Evolutionary conservation across 2,888 invertebrate species (phyloP), one percentile per base, ranked within the genome.

Genomic region (Morpho deidamia): DNA sequence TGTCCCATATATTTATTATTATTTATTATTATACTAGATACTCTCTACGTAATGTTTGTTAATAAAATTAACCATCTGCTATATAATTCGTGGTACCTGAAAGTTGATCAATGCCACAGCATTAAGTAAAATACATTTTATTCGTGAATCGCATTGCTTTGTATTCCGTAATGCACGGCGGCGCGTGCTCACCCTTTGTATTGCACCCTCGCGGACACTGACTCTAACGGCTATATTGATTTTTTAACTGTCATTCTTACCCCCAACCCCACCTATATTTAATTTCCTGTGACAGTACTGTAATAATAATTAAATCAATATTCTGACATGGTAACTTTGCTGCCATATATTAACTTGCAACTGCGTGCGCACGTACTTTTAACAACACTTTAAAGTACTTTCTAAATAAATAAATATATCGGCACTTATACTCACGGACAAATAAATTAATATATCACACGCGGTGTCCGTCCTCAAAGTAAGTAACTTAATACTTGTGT

Each of bases 141-240:
- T 37, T 10, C 48, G 42, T 58, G 50, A 54, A 56, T 58, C 56
- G 39, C 47, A 33, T 48, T 53, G 44, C 56, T 58, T 63, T 59
- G 53, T 55, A 39, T 51, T 57, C 60, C 11, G 38, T 41, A 40
- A 12, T 33, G 40, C 40, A 48, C 71, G 78, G 74, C 82, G 81
- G 53, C 58, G 47, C 53, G 55, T 51, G 58, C 78, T 74, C 47
- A 32, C 40, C 81, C 83, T 81, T 80, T 78, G 78, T 72, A 59
- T 57, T 52, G 72, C 85, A 79, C 88, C 86, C 88, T 84, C 84
- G 74, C 83, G 72, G 80, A 81, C 80, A 80, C 72, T 75, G 74
- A 72, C 74, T 74, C 63, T 75, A 88, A 88, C 88, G 85, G 88
- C 71, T 74, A 71, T 88, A 89, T 89, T 83, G 89, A 89, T 89